Percentiles rank a stretch among this genome's conserved stretches.
These are phyloP conservation scores for Muraenolepis orangiensis DNA, from an alignment of 2,797 vertebrate genomes.

Conservation along the genomic window DNA sequence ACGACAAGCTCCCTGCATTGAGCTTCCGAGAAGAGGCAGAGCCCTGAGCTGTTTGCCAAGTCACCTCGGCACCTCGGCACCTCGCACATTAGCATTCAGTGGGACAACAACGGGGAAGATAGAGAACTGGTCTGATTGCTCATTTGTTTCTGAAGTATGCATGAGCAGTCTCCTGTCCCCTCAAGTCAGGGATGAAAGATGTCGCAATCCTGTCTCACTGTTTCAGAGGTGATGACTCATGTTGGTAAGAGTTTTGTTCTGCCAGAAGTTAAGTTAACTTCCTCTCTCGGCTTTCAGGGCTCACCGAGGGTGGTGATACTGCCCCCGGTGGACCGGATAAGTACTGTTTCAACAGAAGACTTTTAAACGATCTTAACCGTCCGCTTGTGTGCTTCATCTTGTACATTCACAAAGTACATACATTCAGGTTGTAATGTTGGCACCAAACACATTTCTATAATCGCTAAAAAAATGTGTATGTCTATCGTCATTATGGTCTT, in stretches of 20 bases:
- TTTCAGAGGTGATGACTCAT: conserved; percentile 3
- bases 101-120: neutral
- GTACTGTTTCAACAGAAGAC: neutral
- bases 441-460: neutral
- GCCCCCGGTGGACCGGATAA: neutral
- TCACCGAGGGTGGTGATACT: neutral
- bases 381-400: neutral
- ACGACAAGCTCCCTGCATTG: neutral
- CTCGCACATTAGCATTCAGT: neutral
- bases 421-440: neutral
- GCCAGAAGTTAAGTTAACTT: conserved; percentile 1
- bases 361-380: too few species aligned
- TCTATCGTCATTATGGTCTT: neutral
- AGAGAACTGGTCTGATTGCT: conserved; percentile 69
- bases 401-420: neutral
- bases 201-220: conserved; percentile 48
- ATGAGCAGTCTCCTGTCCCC: conserved; percentile 59
- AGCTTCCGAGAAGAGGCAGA: neutral
- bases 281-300: neutral
- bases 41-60: neutral
- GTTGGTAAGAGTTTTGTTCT: conserved; percentile 4
- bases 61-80: neutral
- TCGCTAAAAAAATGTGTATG: neutral
- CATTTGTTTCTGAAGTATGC: conserved; percentile 73
- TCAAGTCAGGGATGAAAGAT: neutral